Conservation (phyloP, 2,888 invertebrate genomes). For the Eupithecia tripunctaria region DNA sequence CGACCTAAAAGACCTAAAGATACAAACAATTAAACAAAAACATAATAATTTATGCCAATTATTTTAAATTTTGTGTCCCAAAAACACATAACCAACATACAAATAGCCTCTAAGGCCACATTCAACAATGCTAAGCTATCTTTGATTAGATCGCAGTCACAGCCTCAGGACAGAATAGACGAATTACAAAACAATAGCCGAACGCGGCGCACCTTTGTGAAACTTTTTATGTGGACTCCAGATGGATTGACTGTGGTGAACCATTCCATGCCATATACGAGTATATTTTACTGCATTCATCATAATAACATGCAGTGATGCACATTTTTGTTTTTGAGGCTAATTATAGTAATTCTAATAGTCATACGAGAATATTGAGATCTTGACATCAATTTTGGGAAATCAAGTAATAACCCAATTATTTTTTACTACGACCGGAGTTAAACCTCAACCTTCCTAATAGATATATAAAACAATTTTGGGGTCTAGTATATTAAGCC, state of each 20-base stretch:
- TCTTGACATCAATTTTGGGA: not conserved
- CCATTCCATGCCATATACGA: not conserved
- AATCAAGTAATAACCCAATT: no score
- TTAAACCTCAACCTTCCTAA: no score
- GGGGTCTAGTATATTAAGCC: not conserved
- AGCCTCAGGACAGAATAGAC: constrained; percentile 40
- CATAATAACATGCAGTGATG: no score
- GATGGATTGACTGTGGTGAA: not conserved
- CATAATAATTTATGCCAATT: not conserved
- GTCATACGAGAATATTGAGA: not conserved
- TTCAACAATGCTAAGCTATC: constrained; percentile 46
- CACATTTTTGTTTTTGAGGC: not conserved
- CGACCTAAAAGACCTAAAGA: not conserved
- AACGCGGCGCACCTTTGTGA: constrained; percentile 39
- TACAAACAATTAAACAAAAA: not conserved
- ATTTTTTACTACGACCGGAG: no score
- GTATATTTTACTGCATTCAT: not conserved
- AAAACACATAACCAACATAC: not conserved
- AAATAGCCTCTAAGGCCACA: constrained; percentile 31
- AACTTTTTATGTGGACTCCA: constrained; percentile 34
- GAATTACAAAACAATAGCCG: constrained; percentile 44
- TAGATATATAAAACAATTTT: no score
- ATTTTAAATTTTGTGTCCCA: not conserved
- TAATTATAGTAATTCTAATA: not conserved
- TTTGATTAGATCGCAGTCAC: constrained; percentile 43